Base-by-base conservation (phyloP, 2,113 vertebrate genomes). In the Ctenomys sociabilis region DNA sequence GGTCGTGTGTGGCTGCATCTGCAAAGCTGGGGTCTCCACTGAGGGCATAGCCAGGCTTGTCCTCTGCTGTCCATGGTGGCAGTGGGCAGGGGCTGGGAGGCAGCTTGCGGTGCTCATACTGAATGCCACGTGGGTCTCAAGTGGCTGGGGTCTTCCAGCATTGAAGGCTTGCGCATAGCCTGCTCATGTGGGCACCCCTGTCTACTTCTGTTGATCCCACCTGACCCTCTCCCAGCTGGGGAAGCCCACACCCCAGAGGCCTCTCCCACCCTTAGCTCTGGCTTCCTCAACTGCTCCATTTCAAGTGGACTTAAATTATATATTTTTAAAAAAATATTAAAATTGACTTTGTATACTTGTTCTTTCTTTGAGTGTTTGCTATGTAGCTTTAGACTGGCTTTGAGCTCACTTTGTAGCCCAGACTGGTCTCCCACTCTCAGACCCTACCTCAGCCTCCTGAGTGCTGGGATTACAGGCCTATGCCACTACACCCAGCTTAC, bases 131-230 rank as follows among this genome's bases (percentile, higher is more conserved):
- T 93, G 37, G 80, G 45, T 85, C 90, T 61, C n/a, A 0, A 57
- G 63, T 83, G 81, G 5, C 28, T 94, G 85, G 96, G 95, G n/a
- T 97, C 87, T 97, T 96, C 82, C 37, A 57, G 86, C 73, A 43
- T 75, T 88, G 73, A 89, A 26, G 81, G 88, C 14, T 22, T 95
- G 89, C 66, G 77, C 73, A 17, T 7, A n/a, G 35, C 35, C 68
- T 70, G 68, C 16, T 7, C 16, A 19, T 7, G 35, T 5, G 8
- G 66, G 2, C 6, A 19, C 32, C 66, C 32, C 35, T 13, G 32
- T 17, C 32, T 1, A 4, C 32, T 68, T 32, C 64, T 68, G 13
- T 5, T 12, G 14, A 35, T 1, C 66, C 32, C 16, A 7, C 64
- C 64, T 35, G 32, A 0, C 66, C 32, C 35, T 68, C 26, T 19